These are phyloP conservation scores for Patella vulgata DNA, from an alignment of 1,140 invertebrate genomes.

Conservation along the genomic window DNA sequence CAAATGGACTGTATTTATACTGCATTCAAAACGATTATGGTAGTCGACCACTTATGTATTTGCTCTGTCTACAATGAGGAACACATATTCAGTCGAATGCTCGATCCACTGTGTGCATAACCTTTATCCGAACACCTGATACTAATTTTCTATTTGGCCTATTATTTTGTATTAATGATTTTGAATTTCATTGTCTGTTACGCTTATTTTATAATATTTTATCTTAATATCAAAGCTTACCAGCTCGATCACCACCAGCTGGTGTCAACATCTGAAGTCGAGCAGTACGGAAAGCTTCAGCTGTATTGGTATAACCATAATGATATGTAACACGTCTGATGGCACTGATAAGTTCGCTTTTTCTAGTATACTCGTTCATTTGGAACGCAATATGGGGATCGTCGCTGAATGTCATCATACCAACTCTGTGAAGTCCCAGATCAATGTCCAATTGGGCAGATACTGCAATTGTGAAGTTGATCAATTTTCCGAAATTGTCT, in stretches of 20 bases:
- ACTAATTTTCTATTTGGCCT: too few relatives aligned
- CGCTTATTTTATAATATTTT: too few relatives aligned
- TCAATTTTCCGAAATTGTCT: slow-evolving; percentile 48
- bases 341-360: slow-evolving; percentile 41
- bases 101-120: too few relatives aligned
- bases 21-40: too few relatives aligned
- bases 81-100: too few relatives aligned
- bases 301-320: slow-evolving; percentile 57
- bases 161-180: too few relatives aligned
- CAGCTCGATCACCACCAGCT: slow-evolving; percentile 48
- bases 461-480: slow-evolving; percentile 51
- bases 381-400: slow-evolving; percentile 50
- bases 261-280: slow-evolving; percentile 41
- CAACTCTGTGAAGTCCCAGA: slow-evolving; percentile 48
- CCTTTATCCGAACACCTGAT: too few relatives aligned
- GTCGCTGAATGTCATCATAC: slow-evolving; percentile 56
- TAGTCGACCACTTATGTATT: too few relatives aligned
- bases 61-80: too few relatives aligned
- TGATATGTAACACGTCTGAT: slow-evolving; percentile 39
- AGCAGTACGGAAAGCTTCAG: slow-evolving; percentile 39
- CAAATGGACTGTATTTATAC: too few relatives aligned
- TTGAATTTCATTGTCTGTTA: too few relatives aligned
- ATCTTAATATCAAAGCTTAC: too few relatives aligned
- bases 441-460: slow-evolving; percentile 50
- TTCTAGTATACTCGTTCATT: slow-evolving; percentile 44